Base-by-base conservation (phyloP, 1,140 invertebrate genomes). In the Batillaria attramentaria region DNA sequence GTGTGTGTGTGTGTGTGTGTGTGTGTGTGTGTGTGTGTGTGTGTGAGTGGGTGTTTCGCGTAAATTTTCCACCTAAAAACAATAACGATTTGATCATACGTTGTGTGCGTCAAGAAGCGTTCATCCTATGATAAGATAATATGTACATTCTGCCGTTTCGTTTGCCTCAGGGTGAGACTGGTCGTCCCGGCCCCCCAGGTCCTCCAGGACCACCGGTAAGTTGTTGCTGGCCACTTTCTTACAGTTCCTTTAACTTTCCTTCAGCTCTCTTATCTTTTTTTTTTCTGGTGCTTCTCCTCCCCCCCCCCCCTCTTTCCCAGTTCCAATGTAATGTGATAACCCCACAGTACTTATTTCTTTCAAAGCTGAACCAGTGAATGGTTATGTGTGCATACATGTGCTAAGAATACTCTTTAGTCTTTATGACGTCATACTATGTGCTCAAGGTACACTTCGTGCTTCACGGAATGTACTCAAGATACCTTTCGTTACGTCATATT, bases 141-240 rank as follows among this genome's bases (percentile, higher is more conserved):
- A n/a, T 62, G 33, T 24, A 66, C 31, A n/a, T 42, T 24, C 18
- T 69, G 16, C 60, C n/a, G 5, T 65, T 81, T 73, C 16, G 65
- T 37, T 81, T 82, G 24, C n/a, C n/a, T n/a, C 65, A 87, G 86
- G 86, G 86, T 35, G 78, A 79, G 35, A 62, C 75, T 43, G 86
- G 86, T 28, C 57, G 79, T 3, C 60, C 80, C 8, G 86, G 86
- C 72, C 74, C 76, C 33, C 74, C 84, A 1, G 86, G 86, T 60
- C 43, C 78, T 1, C 65, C 76, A 46, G 88, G 88, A 65, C 80
- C 78, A 60, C 70, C 66, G 10, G 87, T 87, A 83, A 83, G 85
- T 77, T 41, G 1, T 24, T 10, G 16, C 6, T 35, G 46, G 18
- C n/a, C 35, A 28, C 33, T 20, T 54, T 54, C 50, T 20, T 54